These are phyloP conservation scores for Amphiura filiformis DNA, from an alignment of 35 echinoderm and acorn worm genomes.

Conservation along the genomic window DNA sequence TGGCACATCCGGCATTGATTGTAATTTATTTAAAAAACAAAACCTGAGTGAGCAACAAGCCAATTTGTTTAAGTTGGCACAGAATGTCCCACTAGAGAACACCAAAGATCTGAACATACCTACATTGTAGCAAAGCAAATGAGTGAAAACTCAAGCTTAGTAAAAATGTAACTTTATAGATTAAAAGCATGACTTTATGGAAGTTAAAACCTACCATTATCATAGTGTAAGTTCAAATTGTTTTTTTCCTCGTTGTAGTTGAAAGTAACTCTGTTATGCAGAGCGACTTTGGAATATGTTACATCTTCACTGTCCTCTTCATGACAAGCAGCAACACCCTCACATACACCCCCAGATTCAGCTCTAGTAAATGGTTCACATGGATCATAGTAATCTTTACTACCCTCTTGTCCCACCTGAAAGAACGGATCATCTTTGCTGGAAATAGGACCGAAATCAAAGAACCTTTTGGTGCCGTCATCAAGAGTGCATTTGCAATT, in stretches of 20 bases:
- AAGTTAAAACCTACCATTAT: constrained; percentile 25
- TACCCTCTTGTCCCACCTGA: background rate
- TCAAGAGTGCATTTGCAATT: background rate
- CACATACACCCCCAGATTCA: background rate
- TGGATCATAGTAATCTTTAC: constrained; percentile 16
- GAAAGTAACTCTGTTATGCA: background rate
- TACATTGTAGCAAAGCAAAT: no score
- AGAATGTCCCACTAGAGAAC: no score
- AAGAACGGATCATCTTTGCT: background rate
- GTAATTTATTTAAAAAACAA: no score
- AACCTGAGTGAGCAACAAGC: no score
- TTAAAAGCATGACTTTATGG: no score
- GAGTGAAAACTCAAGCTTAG: no score
- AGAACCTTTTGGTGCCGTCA: background rate
- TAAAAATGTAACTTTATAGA: no score
- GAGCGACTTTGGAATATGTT: background rate
- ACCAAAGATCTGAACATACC: no score
- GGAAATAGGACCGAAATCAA: background rate
- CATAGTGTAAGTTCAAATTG: background rate
- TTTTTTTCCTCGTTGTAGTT: background rate
- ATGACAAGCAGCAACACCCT: constrained; percentile 4
- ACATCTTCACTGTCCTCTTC: background rate
- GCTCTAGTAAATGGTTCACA: background rate
- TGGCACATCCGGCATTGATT: no score
- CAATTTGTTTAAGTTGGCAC: no score